Evolutionary conservation across 1,140 invertebrate species (phyloP).

Genomic region (Pachypsylla venusta): DNA sequence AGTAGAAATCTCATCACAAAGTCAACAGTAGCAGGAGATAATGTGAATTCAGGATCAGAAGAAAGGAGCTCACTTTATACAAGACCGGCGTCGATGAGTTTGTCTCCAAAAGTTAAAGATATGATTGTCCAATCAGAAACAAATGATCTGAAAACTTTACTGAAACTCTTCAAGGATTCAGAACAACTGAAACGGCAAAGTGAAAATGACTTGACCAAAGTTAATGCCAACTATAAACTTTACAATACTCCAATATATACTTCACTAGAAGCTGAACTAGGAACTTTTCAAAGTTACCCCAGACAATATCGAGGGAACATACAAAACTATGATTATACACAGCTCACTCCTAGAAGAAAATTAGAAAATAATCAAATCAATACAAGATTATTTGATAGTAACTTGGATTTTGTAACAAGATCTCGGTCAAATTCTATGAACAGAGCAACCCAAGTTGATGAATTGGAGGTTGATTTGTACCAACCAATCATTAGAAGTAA

Average conservation of each 20-base stretch:
- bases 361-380: too few species aligned
- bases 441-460: background rate
- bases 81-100: background rate
- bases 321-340: too few species aligned
- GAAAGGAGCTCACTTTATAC: background rate
- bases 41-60: background rate
- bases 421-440: background rate
- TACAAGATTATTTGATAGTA: background rate
- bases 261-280: too few species aligned
- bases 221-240: background rate
- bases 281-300: too few species aligned
- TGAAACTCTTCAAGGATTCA: background rate
- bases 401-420: background rate
- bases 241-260: background rate
- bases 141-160: conserved; percentile 1
- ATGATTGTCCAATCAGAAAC: background rate
- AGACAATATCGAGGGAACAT: too few species aligned
- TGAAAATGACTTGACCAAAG: background rate
- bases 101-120: background rate
- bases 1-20: background rate
- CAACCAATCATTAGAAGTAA: background rate
- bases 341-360: too few species aligned
- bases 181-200: conserved; percentile 6
- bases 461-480: background rate
- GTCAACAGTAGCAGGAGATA: background rate